Evolutionary conservation across 2,888 invertebrate genomes (phyloP), one percentile per base, ranked within the genome.

Genomic region (Cephus nigrinus): DNA sequence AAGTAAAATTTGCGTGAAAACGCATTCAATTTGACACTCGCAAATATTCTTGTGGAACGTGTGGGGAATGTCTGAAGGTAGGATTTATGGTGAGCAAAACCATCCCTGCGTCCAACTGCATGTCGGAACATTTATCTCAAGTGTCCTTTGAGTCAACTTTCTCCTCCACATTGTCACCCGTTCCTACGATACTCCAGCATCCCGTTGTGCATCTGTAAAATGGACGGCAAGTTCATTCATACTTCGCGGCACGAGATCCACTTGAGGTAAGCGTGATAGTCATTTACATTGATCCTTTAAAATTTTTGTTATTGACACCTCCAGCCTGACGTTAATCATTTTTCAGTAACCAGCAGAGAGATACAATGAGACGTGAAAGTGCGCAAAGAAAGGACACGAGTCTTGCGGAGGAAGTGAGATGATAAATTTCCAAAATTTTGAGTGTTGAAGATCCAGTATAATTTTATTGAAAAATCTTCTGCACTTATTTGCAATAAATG

Each of bases 71-170:
- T 73, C 69, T n/a, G 71, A 40, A 3, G 35, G 72, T 73, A 40
- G 75, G 74, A 69, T 73, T 73, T 73, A 73, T 73, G 73, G 73
- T 30, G 30, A 79, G 73, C 69, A 74, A 73, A 73, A 73, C 68
- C 68, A 75, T 80, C 79, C 80, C 76, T 34, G 74, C 73, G 76
- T 78, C 79, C 81, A 80, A 78, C 83, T 85, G 83, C 78, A 82
- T 78, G 80, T 75, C 75, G 82, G 83, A 80, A 86, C 88, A 89
- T 89, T 89, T 88, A 88, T 89, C 89, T 89, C 86, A 84, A 87
- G 85, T 87, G 88, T 87, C 88, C 86, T 83, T 85, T 80, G 80
- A 81, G 74, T 78, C 78, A 84, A 88, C 88, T 88, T 87, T 88
- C 87, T 84, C 88, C 84, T 80, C 77, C 79, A 83, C 84, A 85